A percentile compares a stretch with the other conserved stretches of the same genome.
Evolutionary conservation across 92 coral and sea anemone species (phyloP).

Genomic region (Virgularia gustaviana): DNA sequence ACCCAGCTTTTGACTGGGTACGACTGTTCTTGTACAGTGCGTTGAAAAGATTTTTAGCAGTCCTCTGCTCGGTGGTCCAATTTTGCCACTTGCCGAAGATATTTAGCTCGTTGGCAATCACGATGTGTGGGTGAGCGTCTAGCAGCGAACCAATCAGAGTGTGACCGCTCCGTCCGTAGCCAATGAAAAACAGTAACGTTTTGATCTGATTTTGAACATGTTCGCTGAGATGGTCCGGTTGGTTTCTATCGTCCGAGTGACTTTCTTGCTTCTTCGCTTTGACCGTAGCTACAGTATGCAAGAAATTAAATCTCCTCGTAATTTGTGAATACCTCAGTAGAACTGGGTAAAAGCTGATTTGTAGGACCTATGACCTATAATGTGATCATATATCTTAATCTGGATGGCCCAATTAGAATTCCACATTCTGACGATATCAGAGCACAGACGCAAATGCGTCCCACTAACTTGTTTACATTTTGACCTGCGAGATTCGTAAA

Average conservation of each 20-base stretch:
- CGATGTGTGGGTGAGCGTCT: conserved; percentile 91
- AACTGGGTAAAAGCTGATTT: no score
- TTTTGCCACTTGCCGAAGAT: conserved; percentile 66
- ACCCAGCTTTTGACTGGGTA: conserved; percentile 54
- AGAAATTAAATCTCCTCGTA: no score
- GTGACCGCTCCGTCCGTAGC: conserved; percentile 92
- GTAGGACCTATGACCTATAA: no score
- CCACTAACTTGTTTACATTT: no score
- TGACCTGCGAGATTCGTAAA: no score
- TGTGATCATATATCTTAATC: no score
- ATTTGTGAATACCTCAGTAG: no score
- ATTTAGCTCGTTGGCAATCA: conserved; percentile 89
- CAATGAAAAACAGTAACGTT: conserved; percentile 73
- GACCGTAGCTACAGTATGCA: no score
- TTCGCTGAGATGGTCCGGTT: conserved; percentile 1
- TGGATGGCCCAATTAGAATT: no score
- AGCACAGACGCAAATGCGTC: no score
- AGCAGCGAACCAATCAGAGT: conserved; percentile 85
- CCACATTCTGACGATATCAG: no score
- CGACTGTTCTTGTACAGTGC: conserved; percentile 75
- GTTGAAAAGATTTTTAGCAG: conserved; percentile 80
- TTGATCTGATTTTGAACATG: conserved; percentile 62
- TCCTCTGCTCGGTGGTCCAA: conserved; percentile 63
- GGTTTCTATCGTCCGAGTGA: neutral
- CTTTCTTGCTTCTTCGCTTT: no score